Conservation (phyloP, 2,888 invertebrate genomes). For the Syritta pipiens region DNA sequence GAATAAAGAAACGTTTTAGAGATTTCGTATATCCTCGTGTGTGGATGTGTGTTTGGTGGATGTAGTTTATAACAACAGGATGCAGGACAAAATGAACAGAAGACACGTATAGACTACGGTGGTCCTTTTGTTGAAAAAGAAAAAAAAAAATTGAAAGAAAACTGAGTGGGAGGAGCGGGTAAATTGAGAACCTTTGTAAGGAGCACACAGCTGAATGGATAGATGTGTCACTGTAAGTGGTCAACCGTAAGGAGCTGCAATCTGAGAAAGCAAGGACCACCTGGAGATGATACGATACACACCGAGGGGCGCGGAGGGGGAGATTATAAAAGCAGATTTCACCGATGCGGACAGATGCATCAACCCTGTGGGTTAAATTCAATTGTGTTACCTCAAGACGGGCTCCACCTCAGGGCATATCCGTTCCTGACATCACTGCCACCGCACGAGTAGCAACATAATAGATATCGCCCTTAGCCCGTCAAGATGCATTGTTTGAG, state of each 20-base stretch:
- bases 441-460: constrained; percentile 53
- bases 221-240: constrained; percentile 63
- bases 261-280: constrained; percentile 39
- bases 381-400: constrained; percentile 32
- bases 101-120: neutral
- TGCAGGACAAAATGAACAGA: constrained; percentile 35
- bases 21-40: constrained; percentile 9
- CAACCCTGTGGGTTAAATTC: constrained; percentile 19
- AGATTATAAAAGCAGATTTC: constrained; percentile 35
- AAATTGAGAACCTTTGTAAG: constrained; percentile 6
- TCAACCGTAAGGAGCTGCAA: constrained; percentile 52
- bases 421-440: constrained; percentile 41
- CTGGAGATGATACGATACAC: constrained; percentile 8
- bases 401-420: constrained; percentile 17
- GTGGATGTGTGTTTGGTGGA: neutral
- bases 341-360: constrained; percentile 29
- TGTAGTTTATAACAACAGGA: constrained; percentile 29
- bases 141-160: constrained; percentile 12
- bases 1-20: constrained; percentile 53
- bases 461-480: constrained; percentile 50
- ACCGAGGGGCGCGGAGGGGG: constrained; percentile 11
- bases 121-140: neutral
- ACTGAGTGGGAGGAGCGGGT: no score
- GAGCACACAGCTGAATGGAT: constrained; percentile 50
- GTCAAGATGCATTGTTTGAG: constrained; percentile 59